Evolutionary conservation across 2,113 vertebrate genomes (phyloP), one percentile per base, ranked within the genome.

Genomic region (Phyllopteryx taeniolatus): DNA sequence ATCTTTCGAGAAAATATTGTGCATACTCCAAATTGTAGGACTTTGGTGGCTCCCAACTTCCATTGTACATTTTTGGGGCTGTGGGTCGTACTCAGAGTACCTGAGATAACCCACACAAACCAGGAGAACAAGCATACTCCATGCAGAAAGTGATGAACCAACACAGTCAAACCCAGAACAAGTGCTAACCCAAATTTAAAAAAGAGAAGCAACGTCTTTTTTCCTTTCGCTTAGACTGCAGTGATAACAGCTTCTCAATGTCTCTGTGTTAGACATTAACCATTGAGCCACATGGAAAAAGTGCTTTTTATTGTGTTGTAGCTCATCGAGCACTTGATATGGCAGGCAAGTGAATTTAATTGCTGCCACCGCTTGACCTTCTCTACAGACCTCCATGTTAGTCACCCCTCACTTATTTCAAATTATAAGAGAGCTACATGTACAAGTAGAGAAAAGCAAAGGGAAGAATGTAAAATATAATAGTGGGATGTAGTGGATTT

Each of bases 321-420:
- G 80, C 83, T 85, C 84, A 85, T 89, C 83, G 84, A 90, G 79
- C 74, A 76, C 87, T 88, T 79, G 46, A 88, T 84, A 82, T 78
- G 74, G 68, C 79, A 85, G 80, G 86, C 80, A 82, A 88, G 85
- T 86, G 84, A 84, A 71, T 86, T 81, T 90, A 88, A 87, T 88
- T 85, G 89, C 74, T 62, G 82, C 83, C 86, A 72, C 79, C 79
- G 78, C 85, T 87, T 87, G 85, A 90, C 89, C 88, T 91, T 88
- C 85, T 86, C 79, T 67, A 74, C 72, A 31, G 73, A 76, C 83
- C 72, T 39, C 73, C 66, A 71, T 78, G 83, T 87, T 85, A 84
- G 84, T 88, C 82, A 84, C 86, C 85, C 89, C 85, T 79, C 84
- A 84, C 67, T 84, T 84, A 76, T 71, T 86, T 71, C 72, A 83